phyloP scores from a whole-genome alignment of 2,113 vertebrate species.

The Pleuronectes platessa region DNA sequence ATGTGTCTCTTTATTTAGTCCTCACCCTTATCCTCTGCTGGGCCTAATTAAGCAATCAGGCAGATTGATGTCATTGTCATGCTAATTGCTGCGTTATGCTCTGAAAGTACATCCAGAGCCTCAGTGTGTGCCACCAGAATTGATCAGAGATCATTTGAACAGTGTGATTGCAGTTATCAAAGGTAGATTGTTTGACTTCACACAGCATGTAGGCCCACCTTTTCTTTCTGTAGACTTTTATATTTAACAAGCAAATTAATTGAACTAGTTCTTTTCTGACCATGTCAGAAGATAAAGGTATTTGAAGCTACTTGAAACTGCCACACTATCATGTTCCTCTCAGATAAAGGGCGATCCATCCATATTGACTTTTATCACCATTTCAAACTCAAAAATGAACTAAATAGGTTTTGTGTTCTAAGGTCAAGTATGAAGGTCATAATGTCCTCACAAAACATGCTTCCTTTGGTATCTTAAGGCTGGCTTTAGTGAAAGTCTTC shows the following conservation, averaged over 20 bases:
- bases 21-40: conserved; percentile 83
- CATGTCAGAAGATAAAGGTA: background rate
- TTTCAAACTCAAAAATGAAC: no score
- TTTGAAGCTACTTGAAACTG: background rate
- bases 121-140: conserved; percentile 27
- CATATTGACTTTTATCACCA: no score
- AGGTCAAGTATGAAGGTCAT: no score
- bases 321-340: background rate
- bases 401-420: no score
- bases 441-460: no score
- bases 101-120: conserved; percentile 38
- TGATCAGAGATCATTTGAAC: conserved; percentile 21
- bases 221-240: conserved; percentile 1
- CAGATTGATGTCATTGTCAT: conserved; percentile 90
- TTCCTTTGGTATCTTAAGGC: no score
- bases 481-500: no score
- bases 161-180: background rate
- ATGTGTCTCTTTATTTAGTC: conserved; percentile 86
- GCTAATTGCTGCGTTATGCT: conserved; percentile 82
- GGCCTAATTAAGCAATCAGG: conserved; percentile 93
- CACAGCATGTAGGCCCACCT: background rate
- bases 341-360: background rate
- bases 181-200: background rate
- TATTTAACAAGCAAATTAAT: background rate
- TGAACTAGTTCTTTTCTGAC: background rate